These are phyloP conservation scores for Gryon sp. DNA, from an alignment of 1,140 invertebrate genomes.

Conservation along the genomic window DNA sequence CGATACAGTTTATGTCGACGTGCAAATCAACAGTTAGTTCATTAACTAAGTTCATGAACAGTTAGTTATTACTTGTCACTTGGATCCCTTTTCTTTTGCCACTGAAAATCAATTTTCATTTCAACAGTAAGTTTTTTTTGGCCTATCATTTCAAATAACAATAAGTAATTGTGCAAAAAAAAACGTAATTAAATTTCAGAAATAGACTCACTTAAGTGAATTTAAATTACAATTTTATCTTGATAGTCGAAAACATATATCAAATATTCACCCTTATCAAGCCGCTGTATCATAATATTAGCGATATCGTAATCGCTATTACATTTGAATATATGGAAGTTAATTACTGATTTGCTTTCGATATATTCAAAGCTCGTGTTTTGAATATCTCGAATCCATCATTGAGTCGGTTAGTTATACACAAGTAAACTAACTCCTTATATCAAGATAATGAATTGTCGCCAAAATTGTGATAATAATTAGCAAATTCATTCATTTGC, in stretches of 20 bases:
- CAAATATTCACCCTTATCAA: conserved; percentile 33
- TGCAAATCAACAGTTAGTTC: conserved; percentile 20
- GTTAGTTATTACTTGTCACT: background rate
- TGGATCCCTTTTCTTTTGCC: background rate
- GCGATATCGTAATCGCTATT: conserved; percentile 35
- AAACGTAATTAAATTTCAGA: too few species aligned
- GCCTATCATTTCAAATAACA: too few species aligned
- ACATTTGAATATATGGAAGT: conserved; percentile 36
- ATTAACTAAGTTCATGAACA: background rate
- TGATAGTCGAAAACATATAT: conserved; percentile 16
- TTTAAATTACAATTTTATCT: conserved; percentile 5
- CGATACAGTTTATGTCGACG: conserved; percentile 43
- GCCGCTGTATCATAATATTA: conserved; percentile 19
- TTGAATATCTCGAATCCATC: conserved; percentile 11
- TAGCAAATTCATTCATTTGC: too few species aligned
- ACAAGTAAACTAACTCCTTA: too few species aligned
- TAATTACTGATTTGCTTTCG: conserved; percentile 28
- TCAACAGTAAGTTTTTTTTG: too few species aligned
- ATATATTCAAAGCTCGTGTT: conserved; percentile 1
- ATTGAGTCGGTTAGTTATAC: background rate
- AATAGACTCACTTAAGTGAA: too few species aligned
- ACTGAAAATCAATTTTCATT: background rate
- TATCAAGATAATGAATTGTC: too few species aligned
- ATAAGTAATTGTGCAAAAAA: too few species aligned
- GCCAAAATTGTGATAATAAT: too few species aligned